These are phyloP conservation scores for Dryococelus australis DNA, from an alignment of 2,888 invertebrate genomes.

Conservation along the genomic window DNA sequence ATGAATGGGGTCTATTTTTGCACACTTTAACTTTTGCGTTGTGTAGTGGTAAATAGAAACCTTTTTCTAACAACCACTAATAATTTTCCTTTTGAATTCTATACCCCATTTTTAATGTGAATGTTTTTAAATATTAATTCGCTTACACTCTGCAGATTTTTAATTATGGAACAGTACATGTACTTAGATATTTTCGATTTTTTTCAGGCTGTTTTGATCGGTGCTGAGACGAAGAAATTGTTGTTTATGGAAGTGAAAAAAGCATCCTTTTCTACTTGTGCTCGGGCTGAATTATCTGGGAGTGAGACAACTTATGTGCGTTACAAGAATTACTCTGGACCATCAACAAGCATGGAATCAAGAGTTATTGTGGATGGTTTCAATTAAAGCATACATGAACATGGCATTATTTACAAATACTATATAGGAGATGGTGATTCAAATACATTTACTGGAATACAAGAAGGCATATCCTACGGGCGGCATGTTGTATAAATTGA, in stretches of 20 bases:
- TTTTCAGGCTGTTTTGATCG: background rate
- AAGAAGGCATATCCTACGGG: slow-evolving; percentile 35
- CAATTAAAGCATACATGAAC: slow-evolving; percentile 38
- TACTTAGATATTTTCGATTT: background rate
- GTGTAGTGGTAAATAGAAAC: too few relatives aligned
- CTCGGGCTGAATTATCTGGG: background rate
- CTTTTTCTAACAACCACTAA: too few relatives aligned
- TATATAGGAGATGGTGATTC: slow-evolving; percentile 47
- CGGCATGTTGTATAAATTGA: slow-evolving; percentile 43
- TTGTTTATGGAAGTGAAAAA: background rate
- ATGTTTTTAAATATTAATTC: too few relatives aligned
- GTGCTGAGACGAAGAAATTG: background rate
- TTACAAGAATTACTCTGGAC: slow-evolving; percentile 44
- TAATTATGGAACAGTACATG: too few relatives aligned
- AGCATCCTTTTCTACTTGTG: slow-evolving; percentile 26
- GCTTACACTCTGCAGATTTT: too few relatives aligned
- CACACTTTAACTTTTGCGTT: too few relatives aligned
- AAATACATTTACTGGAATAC: slow-evolving; percentile 39
- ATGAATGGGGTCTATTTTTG: too few relatives aligned
- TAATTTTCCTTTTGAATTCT: too few relatives aligned
- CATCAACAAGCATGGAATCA: slow-evolving; percentile 45
- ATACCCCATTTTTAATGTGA: too few relatives aligned
- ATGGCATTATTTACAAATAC: slow-evolving; percentile 41
- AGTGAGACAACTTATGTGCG: slow-evolving; percentile 37
- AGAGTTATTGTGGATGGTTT: slow-evolving; percentile 45